These are phyloP conservation scores for Genyomyrus donnyi DNA, from an alignment of 2,113 vertebrate species.

Conservation along the genomic window DNA sequence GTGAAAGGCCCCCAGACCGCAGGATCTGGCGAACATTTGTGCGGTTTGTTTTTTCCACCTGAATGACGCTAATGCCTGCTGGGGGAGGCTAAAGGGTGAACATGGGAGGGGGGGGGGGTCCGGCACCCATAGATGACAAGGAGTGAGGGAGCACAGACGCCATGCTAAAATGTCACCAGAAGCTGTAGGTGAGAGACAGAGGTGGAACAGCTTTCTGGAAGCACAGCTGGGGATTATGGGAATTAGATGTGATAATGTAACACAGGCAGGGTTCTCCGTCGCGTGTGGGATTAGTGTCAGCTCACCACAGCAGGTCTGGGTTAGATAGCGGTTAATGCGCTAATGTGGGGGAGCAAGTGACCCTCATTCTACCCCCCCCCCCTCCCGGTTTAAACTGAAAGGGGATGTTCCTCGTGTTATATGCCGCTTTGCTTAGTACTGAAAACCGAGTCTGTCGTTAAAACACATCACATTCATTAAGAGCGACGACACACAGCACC, in stretches of 20 bases:
- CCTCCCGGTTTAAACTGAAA: not conserved
- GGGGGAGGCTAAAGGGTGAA: not conserved
- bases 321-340: constrained; percentile 68
- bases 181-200: constrained; percentile 62
- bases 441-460: not conserved
- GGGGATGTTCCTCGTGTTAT: not conserved
- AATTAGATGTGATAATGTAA: constrained; percentile 63
- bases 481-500: not conserved
- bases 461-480: not conserved
- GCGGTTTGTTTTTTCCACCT: constrained; percentile 64
- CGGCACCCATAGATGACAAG: constrained; percentile 42
- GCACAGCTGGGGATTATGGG: constrained; percentile 54
- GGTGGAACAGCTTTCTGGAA: constrained; percentile 59
- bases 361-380: constrained; percentile 36
- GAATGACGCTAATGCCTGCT: constrained; percentile 63
- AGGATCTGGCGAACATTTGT: constrained; percentile 71
- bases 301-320: constrained; percentile 58
- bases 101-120: constrained; percentile 33
- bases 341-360: constrained; percentile 62
- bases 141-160: not conserved
- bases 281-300: constrained; percentile 58
- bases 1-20: constrained; percentile 61
- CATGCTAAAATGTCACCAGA: constrained; percentile 58
- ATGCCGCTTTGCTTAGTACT: not conserved
- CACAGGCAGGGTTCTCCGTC: constrained; percentile 57